phyloP scores from a whole-genome alignment of 1,140 invertebrate species.

The Cotesia glomerata region DNA sequence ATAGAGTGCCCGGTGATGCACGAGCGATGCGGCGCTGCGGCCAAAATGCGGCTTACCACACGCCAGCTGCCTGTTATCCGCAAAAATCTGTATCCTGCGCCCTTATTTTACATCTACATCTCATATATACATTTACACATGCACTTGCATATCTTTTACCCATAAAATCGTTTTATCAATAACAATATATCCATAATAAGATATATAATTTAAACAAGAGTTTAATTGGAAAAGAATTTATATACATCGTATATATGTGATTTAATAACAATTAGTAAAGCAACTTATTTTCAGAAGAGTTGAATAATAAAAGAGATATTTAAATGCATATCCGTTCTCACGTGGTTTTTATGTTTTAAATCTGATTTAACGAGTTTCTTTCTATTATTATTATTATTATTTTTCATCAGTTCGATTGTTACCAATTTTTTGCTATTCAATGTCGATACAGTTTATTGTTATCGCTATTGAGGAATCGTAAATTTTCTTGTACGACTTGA shows the following conservation, averaged over 20 bases:
- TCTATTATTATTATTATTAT: neutral
- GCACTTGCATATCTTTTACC: too few relatives aligned
- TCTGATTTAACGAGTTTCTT: neutral
- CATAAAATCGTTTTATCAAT: too few relatives aligned
- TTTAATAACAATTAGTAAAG: too few relatives aligned
- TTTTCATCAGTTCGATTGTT: neutral
- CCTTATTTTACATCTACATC: neutral
- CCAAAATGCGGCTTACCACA: slow-evolving; percentile 55
- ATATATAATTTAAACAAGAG: too few relatives aligned
- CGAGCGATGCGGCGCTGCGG: slow-evolving; percentile 56
- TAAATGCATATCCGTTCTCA: neutral
- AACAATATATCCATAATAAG: too few relatives aligned
- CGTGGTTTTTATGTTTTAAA: too few relatives aligned
- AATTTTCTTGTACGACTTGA: slow-evolving; percentile 2
- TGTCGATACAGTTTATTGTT: neutral
- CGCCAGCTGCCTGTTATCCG: slow-evolving; percentile 57
- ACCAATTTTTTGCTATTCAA: neutral
- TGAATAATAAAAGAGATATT: too few relatives aligned
- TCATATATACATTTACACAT: neutral
- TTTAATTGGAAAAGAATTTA: too few relatives aligned
- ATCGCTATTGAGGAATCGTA: slow-evolving; percentile 4
- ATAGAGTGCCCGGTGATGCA: slow-evolving; percentile 60
- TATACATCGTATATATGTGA: too few relatives aligned
- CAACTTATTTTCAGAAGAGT: too few relatives aligned
- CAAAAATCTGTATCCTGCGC: slow-evolving; percentile 51